These are phyloP conservation scores for Lutjanus erythropterus DNA, from an alignment of 2,113 vertebrate species.

Conservation along the genomic window DNA sequence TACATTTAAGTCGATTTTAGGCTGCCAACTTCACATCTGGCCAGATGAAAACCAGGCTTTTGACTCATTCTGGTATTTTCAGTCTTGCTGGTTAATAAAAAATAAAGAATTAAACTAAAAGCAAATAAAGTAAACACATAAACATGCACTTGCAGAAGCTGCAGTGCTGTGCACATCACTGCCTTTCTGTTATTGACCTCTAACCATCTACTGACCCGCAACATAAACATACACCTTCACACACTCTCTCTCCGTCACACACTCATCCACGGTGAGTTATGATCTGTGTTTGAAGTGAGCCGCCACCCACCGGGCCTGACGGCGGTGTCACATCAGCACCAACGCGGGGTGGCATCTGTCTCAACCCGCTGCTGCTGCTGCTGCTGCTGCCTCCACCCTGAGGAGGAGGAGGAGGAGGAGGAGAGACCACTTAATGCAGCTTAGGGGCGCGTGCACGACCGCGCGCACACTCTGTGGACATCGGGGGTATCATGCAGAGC, in stretches of 20 bases:
- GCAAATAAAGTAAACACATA: no score
- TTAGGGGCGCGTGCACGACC: not conserved
- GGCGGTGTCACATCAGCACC: slow-evolving; percentile 55
- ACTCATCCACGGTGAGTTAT: not conserved
- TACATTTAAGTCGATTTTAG: no score
- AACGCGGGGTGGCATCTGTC: slow-evolving; percentile 45
- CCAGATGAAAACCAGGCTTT: no score
- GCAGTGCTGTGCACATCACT: not conserved
- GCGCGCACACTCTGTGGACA: slow-evolving; percentile 4
- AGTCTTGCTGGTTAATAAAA: no score
- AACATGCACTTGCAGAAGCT: slow-evolving; percentile 6
- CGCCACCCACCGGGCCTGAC: slow-evolving; percentile 34
- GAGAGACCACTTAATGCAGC: slow-evolving; percentile 29
- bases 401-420: not conserved
- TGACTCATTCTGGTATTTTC: no score
- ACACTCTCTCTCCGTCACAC: not conserved
- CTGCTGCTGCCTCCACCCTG: slow-evolving; percentile 13
- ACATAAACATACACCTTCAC: not conserved
- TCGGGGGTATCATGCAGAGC: slow-evolving; percentile 15
- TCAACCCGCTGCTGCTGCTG: no score
- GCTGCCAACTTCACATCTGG: no score
- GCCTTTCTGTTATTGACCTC: slow-evolving; percentile 4
- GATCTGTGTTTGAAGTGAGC: slow-evolving; percentile 47
- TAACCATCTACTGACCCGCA: not conserved
- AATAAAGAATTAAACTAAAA: no score